Base-by-base conservation (phyloP, 2,888 invertebrate species). In the Euzetes globulus region DNA sequence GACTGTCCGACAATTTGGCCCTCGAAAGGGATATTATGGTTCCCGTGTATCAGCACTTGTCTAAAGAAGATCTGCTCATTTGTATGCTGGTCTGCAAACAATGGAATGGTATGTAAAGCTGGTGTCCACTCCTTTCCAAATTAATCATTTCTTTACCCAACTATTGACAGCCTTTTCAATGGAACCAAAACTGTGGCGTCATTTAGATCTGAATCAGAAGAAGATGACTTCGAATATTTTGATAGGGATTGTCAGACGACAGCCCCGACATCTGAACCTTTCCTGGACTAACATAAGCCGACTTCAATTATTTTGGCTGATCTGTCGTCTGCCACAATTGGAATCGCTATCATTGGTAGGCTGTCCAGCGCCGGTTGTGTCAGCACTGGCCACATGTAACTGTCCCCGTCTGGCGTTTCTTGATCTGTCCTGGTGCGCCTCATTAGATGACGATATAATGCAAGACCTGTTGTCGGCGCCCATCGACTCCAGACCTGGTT, bases 301-400 rank as follows among this genome's bases (percentile, higher is more conserved):
- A 79, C 87, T 91, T 72, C 95, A 96, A 82, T 85, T 96, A n/a
- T 88, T 89, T 0, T 96, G 96, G 96, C 83, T 96, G n/a, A 87
- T 95, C 29, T 88, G 89, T 17, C 87, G 95, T 17, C 84, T 95
- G 76, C 93, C 94, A 0, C 90, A 91, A 11, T 85, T 95, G 25
- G 89, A 90, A 77, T 88, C 89, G 75, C 85, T 96, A 17, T 90
- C 90, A 2, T 83, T 96, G 50, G 90, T 90, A 71, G 85, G 85
- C 45, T 81, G 81, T 76, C 19, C 13, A 0, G 80, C 82, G 0
- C 91, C 83, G 80, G 81, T 82, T 9, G 80, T 83, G 22, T 79
- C 80, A 58, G 83, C 82, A 13, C 79, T 84, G 29, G 81, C 81
- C 77, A 81, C 81, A 13, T 90, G 91, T 77, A 87, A 89, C 1